phyloP scores from a whole-genome alignment of 2,888 invertebrate genomes.

The Erebia palarica region DNA sequence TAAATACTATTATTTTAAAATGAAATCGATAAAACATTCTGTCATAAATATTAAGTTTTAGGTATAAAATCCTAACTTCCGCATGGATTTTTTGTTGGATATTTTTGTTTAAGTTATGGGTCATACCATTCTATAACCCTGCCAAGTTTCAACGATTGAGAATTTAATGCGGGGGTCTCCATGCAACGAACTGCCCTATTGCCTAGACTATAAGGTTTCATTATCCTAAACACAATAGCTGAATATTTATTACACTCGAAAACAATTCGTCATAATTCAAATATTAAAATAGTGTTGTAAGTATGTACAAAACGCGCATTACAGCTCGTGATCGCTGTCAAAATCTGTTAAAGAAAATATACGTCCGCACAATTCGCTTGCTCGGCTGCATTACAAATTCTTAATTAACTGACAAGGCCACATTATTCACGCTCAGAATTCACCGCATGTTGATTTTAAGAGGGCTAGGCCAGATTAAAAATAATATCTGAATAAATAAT shows the following conservation, averaged over 20 bases:
- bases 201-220: too few species aligned
- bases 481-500: constrained; percentile 63
- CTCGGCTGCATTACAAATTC: constrained; percentile 36
- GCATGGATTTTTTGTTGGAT: too few species aligned
- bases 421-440: constrained; percentile 38
- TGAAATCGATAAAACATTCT: too few species aligned
- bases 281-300: constrained; percentile 26
- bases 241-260: neutral
- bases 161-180: too few species aligned
- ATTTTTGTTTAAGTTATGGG: too few species aligned
- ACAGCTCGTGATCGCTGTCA: constrained; percentile 40
- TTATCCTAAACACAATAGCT: too few species aligned
- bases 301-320: constrained; percentile 6
- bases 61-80: too few species aligned
- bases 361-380: constrained; percentile 35
- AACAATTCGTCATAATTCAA: neutral
- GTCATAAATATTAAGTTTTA: too few species aligned
- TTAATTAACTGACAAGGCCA: constrained; percentile 42
- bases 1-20: too few species aligned
- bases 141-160: too few species aligned
- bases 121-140: too few species aligned
- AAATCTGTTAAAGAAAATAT: constrained; percentile 34
- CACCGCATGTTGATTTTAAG: constrained; percentile 39
- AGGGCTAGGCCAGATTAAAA: constrained; percentile 27
- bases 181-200: too few species aligned